These are phyloP conservation scores for Atherinomorus stipes DNA, from an alignment of 2,113 vertebrate genomes.

Conservation along the genomic window DNA sequence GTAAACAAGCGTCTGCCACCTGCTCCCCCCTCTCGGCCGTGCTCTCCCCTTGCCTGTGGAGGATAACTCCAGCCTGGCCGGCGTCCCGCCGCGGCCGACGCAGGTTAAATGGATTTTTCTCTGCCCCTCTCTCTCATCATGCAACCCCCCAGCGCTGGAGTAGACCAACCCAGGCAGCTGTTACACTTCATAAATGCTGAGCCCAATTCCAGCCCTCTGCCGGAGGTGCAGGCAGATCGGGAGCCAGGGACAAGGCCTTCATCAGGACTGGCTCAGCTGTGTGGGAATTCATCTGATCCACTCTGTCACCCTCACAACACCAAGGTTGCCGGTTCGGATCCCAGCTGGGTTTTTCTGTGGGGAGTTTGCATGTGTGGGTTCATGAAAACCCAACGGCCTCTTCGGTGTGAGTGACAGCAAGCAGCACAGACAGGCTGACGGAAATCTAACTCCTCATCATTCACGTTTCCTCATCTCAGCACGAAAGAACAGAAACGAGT, in stretches of 20 bases:
- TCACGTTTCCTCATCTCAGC: too few relatives aligned
- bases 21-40: conserved; percentile 27
- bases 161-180: conserved; percentile 65
- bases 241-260: conserved; percentile 12
- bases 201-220: conserved; percentile 72
- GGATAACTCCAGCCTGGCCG: conserved; percentile 46
- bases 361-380: too few relatives aligned
- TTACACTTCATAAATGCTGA: conserved; percentile 80
- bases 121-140: conserved; percentile 78
- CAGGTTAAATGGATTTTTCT: conserved; percentile 77
- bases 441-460: too few relatives aligned
- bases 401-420: too few relatives aligned
- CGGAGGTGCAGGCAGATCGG: conserved; percentile 30
- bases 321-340: too few relatives aligned
- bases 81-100: conserved; percentile 45
- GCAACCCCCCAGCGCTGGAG: conserved; percentile 71
- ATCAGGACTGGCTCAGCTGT: conserved; percentile 1
- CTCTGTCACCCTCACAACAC: too few relatives aligned
- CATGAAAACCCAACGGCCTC: too few relatives aligned
- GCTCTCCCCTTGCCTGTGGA: conserved; percentile 36
- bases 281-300: conserved; percentile 18
- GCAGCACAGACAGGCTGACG: too few relatives aligned
- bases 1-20: conserved; percentile 55
- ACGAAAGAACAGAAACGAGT: conserved; percentile 1
- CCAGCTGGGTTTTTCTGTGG: too few relatives aligned